Conservation (phyloP, 2,113 vertebrate species). For the Caranx ignobilis region DNA sequence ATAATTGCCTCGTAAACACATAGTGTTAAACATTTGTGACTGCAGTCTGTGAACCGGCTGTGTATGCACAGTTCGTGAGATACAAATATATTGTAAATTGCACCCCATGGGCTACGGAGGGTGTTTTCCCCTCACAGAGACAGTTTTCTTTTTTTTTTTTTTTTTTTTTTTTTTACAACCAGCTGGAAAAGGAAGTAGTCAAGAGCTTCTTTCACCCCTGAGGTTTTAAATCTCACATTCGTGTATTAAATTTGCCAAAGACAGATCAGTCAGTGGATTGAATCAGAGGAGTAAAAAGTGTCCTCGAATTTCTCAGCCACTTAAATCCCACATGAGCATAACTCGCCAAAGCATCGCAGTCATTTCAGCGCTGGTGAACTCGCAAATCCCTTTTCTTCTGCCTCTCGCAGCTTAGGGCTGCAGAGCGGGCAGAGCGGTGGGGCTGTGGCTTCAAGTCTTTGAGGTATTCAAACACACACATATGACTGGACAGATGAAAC, state of each 20-base stretch:
- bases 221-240: conserved; percentile 68
- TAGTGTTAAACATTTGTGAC: conserved; percentile 16
- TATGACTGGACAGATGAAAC: conserved; percentile 44
- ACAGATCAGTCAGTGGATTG: conserved; percentile 76
- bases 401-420: conserved; percentile 69
- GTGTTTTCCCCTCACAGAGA: conserved; percentile 39
- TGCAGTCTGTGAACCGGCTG: background rate
- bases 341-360: conserved; percentile 68
- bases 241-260: conserved; percentile 75
- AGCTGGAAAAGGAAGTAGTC: conserved; percentile 54
- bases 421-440: conserved; percentile 53
- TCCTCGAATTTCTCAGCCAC: conserved; percentile 72
- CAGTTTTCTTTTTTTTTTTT: conserved; percentile 65
- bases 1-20: conserved; percentile 48
- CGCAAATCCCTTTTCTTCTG: conserved; percentile 74
- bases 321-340: conserved; percentile 77
- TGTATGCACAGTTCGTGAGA: conserved; percentile 9
- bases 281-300: conserved; percentile 69
- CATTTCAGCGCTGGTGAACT: conserved; percentile 69
- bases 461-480: conserved; percentile 48
- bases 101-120: conserved; percentile 8
- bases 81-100: conserved; percentile 35
- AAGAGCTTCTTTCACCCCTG: conserved; percentile 37
- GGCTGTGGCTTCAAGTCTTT: conserved; percentile 37
- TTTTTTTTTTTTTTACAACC: conserved; percentile 66